A percentile compares a stretch with the other conserved stretches of the same genome.
Conservation (phyloP, 2,888 invertebrate species). For the Nomada goodeniana region DNA sequence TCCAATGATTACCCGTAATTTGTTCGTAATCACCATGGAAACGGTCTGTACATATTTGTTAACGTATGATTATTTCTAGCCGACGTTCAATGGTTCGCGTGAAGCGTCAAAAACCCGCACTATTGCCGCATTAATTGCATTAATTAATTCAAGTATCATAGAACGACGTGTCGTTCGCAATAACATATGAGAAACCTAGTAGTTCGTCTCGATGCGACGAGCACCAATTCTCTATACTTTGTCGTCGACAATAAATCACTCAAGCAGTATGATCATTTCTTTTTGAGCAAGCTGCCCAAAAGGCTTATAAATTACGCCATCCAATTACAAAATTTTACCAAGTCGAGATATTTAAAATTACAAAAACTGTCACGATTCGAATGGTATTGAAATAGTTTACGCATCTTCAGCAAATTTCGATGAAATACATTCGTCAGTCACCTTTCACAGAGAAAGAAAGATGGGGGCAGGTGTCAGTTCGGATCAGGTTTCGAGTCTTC, state of each 20-base stretch:
- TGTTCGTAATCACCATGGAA: constrained; percentile 74
- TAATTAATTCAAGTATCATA: constrained; percentile 16
- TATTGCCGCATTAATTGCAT: constrained; percentile 10
- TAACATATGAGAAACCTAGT: not conserved
- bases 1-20: constrained; percentile 78
- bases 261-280: no score
- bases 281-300: no score
- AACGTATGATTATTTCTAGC: constrained; percentile 52
- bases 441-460: not conserved
- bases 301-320: no score
- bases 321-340: no score
- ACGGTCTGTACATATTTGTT: constrained; percentile 67
- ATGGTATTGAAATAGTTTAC: no score
- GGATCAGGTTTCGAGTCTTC: not conserved
- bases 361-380: no score
- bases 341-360: no score
- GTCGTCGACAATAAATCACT: no score
- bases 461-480: not conserved
- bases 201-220: not conserved
- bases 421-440: not conserved
- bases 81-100: constrained; percentile 11
- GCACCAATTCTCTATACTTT: no score
- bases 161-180: not conserved
- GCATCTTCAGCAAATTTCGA: no score
- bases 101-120: constrained; percentile 5